phyloP scores from a whole-genome alignment of 2,888 invertebrate species.

The Monopis laevigella region DNA sequence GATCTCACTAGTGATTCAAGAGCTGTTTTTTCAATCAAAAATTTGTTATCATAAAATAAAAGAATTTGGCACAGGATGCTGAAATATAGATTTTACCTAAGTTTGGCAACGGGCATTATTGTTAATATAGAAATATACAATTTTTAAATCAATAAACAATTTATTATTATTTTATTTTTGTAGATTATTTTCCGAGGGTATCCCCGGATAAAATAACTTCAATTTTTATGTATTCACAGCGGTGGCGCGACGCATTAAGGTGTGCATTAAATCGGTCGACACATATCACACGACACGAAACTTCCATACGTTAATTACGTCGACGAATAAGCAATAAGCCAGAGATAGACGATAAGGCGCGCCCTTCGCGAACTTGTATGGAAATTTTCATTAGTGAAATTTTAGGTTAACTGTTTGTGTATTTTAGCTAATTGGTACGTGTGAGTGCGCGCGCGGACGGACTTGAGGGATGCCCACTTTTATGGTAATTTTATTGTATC shows the following conservation, averaged over 20 bases:
- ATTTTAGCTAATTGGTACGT: slow-evolving; percentile 60
- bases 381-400: slow-evolving; percentile 61
- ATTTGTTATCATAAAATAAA: too few relatives aligned
- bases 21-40: too few relatives aligned
- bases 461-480: slow-evolving; percentile 39
- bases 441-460: slow-evolving; percentile 31
- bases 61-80: too few relatives aligned
- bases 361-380: slow-evolving; percentile 36
- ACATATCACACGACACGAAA: slow-evolving; percentile 20
- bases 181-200: too few relatives aligned
- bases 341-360: slow-evolving; percentile 58
- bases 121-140: too few relatives aligned
- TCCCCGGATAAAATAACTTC: not conserved
- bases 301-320: slow-evolving; percentile 44
- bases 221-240: not conserved
- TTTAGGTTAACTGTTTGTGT: slow-evolving; percentile 59
- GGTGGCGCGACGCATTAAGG: slow-evolving; percentile 1
- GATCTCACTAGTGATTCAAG: too few relatives aligned
- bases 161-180: too few relatives aligned
- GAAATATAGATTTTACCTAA: too few relatives aligned
- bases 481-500: slow-evolving; percentile 36
- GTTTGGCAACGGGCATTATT: too few relatives aligned
- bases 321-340: slow-evolving; percentile 40
- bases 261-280: slow-evolving; percentile 15
- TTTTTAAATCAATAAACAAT: not conserved